These are phyloP conservation scores for Gonocerus acuteangulatus DNA, from an alignment of 2,888 invertebrate genomes.

Conservation along the genomic window DNA sequence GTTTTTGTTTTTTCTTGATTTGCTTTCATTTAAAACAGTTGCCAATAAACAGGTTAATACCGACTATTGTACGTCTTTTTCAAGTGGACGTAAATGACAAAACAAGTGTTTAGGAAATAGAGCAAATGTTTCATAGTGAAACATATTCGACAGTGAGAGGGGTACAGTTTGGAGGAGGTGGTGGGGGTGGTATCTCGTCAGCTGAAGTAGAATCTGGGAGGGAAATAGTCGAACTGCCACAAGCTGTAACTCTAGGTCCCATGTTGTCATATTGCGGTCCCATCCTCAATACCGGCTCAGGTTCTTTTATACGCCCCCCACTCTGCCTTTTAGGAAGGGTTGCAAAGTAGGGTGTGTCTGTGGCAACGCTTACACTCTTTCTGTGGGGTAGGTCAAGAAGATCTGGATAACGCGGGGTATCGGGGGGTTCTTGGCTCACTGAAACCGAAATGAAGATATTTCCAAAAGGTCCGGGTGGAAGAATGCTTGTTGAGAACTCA, in stretches of 20 bases:
- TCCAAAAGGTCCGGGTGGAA: constrained; percentile 52
- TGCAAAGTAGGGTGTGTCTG: constrained; percentile 45
- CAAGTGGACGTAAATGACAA: no score
- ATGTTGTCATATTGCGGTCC: constrained; percentile 76
- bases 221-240: constrained; percentile 79
- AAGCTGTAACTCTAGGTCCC: constrained; percentile 81
- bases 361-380: constrained; percentile 45
- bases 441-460: constrained; percentile 81
- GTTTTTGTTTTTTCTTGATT: no score
- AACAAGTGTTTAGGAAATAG: no score
- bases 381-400: constrained; percentile 59
- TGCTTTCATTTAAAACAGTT: no score
- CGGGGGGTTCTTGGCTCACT: constrained; percentile 58
- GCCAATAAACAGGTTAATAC: no score
- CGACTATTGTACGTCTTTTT: no score
- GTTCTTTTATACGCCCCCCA: constrained; percentile 32
- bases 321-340: constrained; percentile 46
- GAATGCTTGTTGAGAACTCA: constrained; percentile 52
- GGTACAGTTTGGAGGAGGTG: constrained; percentile 53
- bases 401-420: constrained; percentile 68
- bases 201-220: constrained; percentile 54
- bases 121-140: constrained; percentile 38
- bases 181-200: constrained; percentile 46
- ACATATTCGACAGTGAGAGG: constrained; percentile 48
- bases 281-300: constrained; percentile 36